Base-by-base conservation (phyloP, 2,888 invertebrate genomes). In the Hypselothyrea guttata region DNA sequence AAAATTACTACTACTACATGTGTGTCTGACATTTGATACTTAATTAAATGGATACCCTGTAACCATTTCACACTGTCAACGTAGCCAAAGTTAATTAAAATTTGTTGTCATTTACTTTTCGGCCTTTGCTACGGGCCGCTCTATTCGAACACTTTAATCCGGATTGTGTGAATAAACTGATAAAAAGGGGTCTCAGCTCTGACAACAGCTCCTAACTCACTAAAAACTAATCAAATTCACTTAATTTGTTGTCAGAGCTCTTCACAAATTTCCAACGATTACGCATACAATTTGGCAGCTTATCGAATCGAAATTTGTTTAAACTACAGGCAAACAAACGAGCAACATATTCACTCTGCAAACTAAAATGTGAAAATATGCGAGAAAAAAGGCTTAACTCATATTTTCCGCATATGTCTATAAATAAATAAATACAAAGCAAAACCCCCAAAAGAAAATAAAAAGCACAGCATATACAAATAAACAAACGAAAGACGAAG, bases 31-130 rank as follows among this genome's bases (percentile, higher is more conserved):
- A 51, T 66, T 61, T 48, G 44, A 33, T 31, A 58, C 44, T 45
- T 54, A 61, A 57, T 54, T 70, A 70, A 61, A 65, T 35, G 41
- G 22, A 27, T 46, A 12, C 31, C 33, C 34, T 30, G 45, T 9
- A 18, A 27, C 40, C 31, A 34, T 41, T 46, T 41, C 3, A 31
- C 38, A 53, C 27, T 63, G 57, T 44, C 56, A 69, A 35, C 34
- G 34, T 1, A 12, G 42, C 56, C 34, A 54, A 81, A 78, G 75
- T 78, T 81, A 81, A 81, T 81, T 81, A 74, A 81, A 84, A 71
- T 69, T 67, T 68, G 65, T 77, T 79, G 75, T 44, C 55, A 38
- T 74, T 84, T 75, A 56, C 66, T 67, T n/a, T 81, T 71, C 27
- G 44, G 61, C 60, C 58, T 60, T 58, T 37, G 55, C 57, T 64